Percentiles rank a stretch among this genome's conserved stretches.
phyloP scores from a whole-genome alignment of 2,888 invertebrate species.

The Cremastinae sp. region DNA sequence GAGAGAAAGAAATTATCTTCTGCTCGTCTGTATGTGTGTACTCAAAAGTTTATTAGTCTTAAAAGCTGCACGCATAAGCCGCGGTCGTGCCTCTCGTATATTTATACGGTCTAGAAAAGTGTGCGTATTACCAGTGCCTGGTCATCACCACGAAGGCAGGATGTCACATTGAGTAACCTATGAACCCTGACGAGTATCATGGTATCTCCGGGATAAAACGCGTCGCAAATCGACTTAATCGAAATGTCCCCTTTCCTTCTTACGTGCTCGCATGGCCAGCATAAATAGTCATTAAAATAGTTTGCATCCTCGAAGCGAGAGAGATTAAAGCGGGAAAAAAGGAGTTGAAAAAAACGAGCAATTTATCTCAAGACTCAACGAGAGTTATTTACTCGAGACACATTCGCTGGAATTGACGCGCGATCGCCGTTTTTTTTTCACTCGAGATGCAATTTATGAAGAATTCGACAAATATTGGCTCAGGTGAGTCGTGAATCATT shows the following conservation, averaged over 20 bases:
- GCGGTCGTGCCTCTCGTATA: slow-evolving; percentile 15
- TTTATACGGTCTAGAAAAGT: slow-evolving; percentile 12
- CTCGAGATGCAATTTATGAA: slow-evolving; percentile 21
- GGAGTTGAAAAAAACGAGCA: slow-evolving; percentile 8
- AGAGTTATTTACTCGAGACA: slow-evolving; percentile 28
- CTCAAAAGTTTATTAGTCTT: slow-evolving; percentile 19
- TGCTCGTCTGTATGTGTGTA: slow-evolving; percentile 24
- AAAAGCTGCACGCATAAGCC: not conserved
- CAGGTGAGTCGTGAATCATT: slow-evolving; percentile 61
- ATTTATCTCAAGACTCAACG: not conserved
- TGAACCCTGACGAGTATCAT: slow-evolving; percentile 72
- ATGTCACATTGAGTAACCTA: slow-evolving; percentile 77
- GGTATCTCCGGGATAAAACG: slow-evolving; percentile 63
- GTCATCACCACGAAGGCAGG: slow-evolving; percentile 75
- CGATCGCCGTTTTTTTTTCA: slow-evolving; percentile 9
- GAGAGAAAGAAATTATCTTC: slow-evolving; percentile 20
- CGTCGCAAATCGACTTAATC: slow-evolving; percentile 72
- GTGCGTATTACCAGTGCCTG: slow-evolving; percentile 67
- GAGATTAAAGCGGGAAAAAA: slow-evolving; percentile 1
- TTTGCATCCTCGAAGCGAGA: slow-evolving; percentile 47
- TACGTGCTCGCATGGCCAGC: not conserved
- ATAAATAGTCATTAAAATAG: slow-evolving; percentile 49
- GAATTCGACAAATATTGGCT: slow-evolving; percentile 26
- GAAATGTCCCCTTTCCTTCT: slow-evolving; percentile 68
- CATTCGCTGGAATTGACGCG: slow-evolving; percentile 24